Base-by-base conservation (phyloP, 1,140 invertebrate genomes). In the Cydia strobilella region DNA sequence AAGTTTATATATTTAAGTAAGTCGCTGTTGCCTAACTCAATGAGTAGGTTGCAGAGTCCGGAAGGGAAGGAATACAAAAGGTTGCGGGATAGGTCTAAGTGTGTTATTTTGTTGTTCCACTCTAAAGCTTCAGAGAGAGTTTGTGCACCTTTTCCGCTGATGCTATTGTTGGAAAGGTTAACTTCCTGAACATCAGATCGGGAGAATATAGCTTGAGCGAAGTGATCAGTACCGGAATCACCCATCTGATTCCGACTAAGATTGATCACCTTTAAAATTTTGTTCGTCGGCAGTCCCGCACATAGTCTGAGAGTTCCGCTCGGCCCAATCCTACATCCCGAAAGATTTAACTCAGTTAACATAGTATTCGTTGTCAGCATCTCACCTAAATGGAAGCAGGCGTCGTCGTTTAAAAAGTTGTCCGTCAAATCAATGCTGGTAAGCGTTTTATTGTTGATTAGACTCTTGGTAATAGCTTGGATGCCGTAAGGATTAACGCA, bases 21-120 rank as follows among this genome's bases (percentile, higher is more conserved):
- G 42, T 75, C 51, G 76, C 82, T 89, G 75, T 76, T 62, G 27
- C 76, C 65, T 63, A 90, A 73, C 20, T 62, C 74, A 15, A 73
- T 69, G 9, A 84, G 80, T 65, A 89, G 75, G 54, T 80, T 79
- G 20, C 74, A 76, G 23, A 80, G 73, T 13, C 82, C 74, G 3
- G 80, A 80, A 15, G 81, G 76, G 20, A 85, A 82, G 13, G 81
- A 76, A 25, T 85, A 82, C 20, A 84, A 82, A 74, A 93, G 86
- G 59, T 82, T 85, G 89, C 90, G 91, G 4, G 93, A 92, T 72
- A 94, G 81, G 86, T 94, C 84, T 2, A 93, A 72, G 48, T 85
- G 83, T 65, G 84, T 89, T 9, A 94, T 62, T 72, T 79, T 84
- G 74, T 89, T 88, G 63, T 87, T 84, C 66, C 83, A 84, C 77